phyloP scores from a whole-genome alignment of 2,888 invertebrate genomes.

The Coleophora flavipennella region DNA sequence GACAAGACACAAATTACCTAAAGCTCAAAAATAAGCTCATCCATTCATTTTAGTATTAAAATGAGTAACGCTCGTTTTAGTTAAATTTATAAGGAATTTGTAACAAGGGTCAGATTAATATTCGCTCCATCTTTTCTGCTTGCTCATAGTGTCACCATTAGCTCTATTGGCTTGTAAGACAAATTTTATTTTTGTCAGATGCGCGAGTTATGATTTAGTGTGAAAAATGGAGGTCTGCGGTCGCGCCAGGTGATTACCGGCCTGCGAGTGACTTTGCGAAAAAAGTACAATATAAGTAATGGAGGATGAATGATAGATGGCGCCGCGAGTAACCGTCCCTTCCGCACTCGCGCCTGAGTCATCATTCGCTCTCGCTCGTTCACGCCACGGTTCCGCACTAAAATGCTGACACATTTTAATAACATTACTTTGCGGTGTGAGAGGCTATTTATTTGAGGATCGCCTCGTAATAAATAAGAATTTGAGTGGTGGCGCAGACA shows the following conservation, averaged over 20 bases:
- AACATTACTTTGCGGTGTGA: slow-evolving; percentile 66
- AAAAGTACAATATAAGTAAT: slow-evolving; percentile 73
- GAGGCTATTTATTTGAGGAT: slow-evolving; percentile 66
- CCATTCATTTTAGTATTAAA: slow-evolving; percentile 4
- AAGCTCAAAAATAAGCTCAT: neutral
- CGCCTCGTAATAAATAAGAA: slow-evolving; percentile 62
- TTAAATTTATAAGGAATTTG: slow-evolving; percentile 9
- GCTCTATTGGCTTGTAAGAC: slow-evolving; percentile 66
- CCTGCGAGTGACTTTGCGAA: slow-evolving; percentile 70
- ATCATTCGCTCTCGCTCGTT: slow-evolving; percentile 22
- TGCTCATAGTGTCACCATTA: slow-evolving; percentile 61
- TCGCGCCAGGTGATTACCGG: slow-evolving; percentile 72
- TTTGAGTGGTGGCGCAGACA: slow-evolving; percentile 57
- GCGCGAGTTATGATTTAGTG: slow-evolving; percentile 68
- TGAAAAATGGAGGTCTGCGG: slow-evolving; percentile 67
- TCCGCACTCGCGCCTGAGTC: slow-evolving; percentile 30
- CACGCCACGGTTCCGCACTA: slow-evolving; percentile 32
- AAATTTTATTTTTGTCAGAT: slow-evolving; percentile 71
- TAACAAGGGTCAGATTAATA: slow-evolving; percentile 34
- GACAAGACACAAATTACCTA: slow-evolving; percentile 7
- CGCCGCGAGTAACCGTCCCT: slow-evolving; percentile 36
- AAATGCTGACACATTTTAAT: slow-evolving; percentile 73
- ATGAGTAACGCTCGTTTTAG: slow-evolving; percentile 1
- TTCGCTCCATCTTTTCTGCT: slow-evolving; percentile 40
- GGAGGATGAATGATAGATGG: slow-evolving; percentile 73